Evolutionary conservation across 1,140 invertebrate species (phyloP), one percentile per base, ranked within the genome.

Genomic region (Bombus haemorrhoidalis): DNA sequence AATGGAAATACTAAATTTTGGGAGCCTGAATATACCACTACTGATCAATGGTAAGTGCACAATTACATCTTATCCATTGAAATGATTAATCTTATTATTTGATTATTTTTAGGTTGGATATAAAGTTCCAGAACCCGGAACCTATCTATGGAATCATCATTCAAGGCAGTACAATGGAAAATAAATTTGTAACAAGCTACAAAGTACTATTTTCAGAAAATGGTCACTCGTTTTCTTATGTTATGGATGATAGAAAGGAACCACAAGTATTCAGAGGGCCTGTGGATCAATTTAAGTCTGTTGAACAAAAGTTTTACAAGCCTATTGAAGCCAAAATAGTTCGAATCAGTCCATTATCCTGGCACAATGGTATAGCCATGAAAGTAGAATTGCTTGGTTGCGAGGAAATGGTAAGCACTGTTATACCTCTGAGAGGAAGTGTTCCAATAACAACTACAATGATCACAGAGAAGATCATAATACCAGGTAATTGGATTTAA

Each of bases 311-410:
- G 78, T 97, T 98, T 69, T 92, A 96, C 57, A 92, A 94, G 39
- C 97, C 97, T 28, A 95, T 98, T 66, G 97, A 98, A 93, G 97
- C 98, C 0, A 96, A 96, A 87, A 96, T 96, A 43, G 86, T 98
- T 3, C 95, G 97, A 73, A 95, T 98, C 53, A 95, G 96, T 80
- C 98, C 98, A 1, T 92, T 96, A 6, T 97, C 97, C 5, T 98
- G 98, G 98, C 96, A 98, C 89, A 96, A 96, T 8, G 96, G 96
- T 15, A 97, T 98, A 66, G 96, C 97, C 0, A 94, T 98, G 83
- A 95, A 97, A 76, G 93, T 98, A 37, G 98, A 98, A 91, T 90
- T 98, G 2, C 95, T 98, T 47, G 97, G 98, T 59, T 98, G 98
- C 92, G 93, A 95, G 3, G 92, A 95, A 73, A 85, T 94, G 47